Conservation (phyloP, 2,888 invertebrate species). For the Protodeltote pygarga region DNA sequence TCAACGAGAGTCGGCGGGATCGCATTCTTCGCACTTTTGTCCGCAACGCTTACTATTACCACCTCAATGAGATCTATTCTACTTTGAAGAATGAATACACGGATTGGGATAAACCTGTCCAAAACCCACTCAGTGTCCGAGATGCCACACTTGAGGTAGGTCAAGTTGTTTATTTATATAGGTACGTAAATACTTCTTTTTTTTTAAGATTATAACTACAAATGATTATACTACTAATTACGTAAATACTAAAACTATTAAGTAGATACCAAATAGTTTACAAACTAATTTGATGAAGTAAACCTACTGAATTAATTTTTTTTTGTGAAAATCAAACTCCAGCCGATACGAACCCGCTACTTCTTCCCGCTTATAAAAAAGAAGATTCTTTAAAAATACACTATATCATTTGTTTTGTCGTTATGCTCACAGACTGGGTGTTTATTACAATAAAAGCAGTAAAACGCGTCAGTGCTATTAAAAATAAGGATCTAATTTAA, state of each 20-base stretch:
- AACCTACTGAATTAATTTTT: background rate
- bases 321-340: background rate
- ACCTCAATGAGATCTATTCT: slow-evolving; percentile 97
- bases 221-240: too few relatives aligned
- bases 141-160: slow-evolving; percentile 92
- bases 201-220: too few relatives aligned
- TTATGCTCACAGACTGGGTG: background rate
- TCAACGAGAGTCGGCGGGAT: slow-evolving; percentile 95
- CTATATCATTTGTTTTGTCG: too few relatives aligned
- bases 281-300: background rate
- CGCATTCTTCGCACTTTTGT: slow-evolving; percentile 96
- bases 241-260: too few relatives aligned
- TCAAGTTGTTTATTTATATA: too few relatives aligned
- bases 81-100: slow-evolving; percentile 98
- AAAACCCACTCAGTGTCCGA: slow-evolving; percentile 94
- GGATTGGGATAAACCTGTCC: slow-evolving; percentile 96
- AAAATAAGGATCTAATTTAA: slow-evolving; percentile 22
- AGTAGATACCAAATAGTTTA: too few relatives aligned
- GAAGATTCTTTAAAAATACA: too few relatives aligned
- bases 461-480: slow-evolving; percentile 2
- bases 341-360: too few relatives aligned
- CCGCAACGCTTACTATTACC: slow-evolving; percentile 97
- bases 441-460: background rate
- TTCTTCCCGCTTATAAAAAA: too few relatives aligned
- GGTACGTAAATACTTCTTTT: too few relatives aligned